Evolutionary conservation across 1,140 invertebrate species (phyloP).

Genomic region (Brachionus sp.): DNA sequence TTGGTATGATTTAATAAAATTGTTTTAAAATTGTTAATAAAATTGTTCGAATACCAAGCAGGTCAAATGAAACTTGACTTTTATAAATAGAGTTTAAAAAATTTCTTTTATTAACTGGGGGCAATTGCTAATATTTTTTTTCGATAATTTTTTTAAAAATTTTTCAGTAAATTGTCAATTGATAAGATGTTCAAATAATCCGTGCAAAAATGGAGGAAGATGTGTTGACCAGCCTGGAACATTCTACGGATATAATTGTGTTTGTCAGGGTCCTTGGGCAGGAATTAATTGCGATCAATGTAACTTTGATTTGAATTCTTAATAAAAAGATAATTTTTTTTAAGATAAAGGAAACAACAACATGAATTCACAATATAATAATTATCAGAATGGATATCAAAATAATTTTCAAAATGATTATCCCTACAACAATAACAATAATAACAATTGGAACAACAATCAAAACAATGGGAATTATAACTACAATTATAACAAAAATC

Average conservation of each 20-base stretch:
- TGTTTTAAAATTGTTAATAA: too few species aligned
- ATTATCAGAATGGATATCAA: not conserved
- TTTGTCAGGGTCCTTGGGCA: slow-evolving; percentile 2
- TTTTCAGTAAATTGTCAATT: not conserved
- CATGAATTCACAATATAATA: not conserved
- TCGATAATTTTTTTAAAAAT: not conserved
- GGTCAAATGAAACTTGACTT: too few species aligned
- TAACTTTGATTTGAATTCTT: not conserved
- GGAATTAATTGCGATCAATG: slow-evolving; percentile 43
- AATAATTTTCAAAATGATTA: not conserved
- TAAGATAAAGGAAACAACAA: not conserved
- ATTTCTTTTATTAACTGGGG: not conserved
- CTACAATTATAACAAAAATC: slow-evolving; percentile 10
- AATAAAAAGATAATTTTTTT: not conserved
- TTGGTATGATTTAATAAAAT: too few species aligned
- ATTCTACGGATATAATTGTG: slow-evolving; percentile 41
- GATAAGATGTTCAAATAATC: slow-evolving; percentile 23
- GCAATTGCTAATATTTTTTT: not conserved
- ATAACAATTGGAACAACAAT: not conserved
- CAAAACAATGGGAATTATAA: not conserved
- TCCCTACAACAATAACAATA: not conserved
- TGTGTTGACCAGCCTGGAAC: slow-evolving; percentile 19
- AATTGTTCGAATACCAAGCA: too few species aligned
- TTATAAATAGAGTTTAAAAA: too few species aligned
- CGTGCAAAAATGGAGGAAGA: slow-evolving; percentile 29